Conservation (phyloP, 2,113 vertebrate species). For the Ailurus styani region DNA sequence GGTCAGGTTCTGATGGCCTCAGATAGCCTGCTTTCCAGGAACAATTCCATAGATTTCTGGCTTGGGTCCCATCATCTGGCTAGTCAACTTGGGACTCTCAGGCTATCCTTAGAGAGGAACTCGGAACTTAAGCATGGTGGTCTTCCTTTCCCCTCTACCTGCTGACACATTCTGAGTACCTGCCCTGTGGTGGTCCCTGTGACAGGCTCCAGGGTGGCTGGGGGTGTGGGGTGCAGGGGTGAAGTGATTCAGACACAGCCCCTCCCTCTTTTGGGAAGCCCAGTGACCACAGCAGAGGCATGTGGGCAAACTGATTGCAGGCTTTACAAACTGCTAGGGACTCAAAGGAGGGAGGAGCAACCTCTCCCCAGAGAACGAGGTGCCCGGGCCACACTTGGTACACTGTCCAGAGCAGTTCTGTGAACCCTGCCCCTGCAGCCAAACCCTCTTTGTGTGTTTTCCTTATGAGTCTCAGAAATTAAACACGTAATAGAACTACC, state of each 20-base stretch:
- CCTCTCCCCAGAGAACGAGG: background rate
- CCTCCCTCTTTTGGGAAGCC: background rate
- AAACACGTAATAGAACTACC: background rate
- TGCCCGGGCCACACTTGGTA: background rate
- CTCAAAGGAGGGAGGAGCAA: background rate
- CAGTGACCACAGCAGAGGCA: background rate
- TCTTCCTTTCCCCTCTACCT: background rate
- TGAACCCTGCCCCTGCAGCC: background rate
- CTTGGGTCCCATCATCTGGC: background rate
- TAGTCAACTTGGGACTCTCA: background rate
- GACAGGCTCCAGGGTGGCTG: background rate
- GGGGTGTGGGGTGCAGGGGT: background rate
- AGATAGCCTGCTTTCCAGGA: constrained; percentile 40
- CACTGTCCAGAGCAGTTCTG: background rate
- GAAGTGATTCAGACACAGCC: background rate
- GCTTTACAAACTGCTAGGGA: background rate
- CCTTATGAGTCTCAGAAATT: background rate
- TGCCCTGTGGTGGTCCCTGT: background rate
- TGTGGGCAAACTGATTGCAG: background rate
- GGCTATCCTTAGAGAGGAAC: background rate
- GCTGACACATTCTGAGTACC: background rate
- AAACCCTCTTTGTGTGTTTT: background rate
- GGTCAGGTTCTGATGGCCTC: background rate
- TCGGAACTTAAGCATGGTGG: background rate
- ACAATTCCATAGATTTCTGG: constrained; percentile 17